phyloP scores from a whole-genome alignment of 2,113 vertebrate genomes.

The Tylochromis polylepis region DNA sequence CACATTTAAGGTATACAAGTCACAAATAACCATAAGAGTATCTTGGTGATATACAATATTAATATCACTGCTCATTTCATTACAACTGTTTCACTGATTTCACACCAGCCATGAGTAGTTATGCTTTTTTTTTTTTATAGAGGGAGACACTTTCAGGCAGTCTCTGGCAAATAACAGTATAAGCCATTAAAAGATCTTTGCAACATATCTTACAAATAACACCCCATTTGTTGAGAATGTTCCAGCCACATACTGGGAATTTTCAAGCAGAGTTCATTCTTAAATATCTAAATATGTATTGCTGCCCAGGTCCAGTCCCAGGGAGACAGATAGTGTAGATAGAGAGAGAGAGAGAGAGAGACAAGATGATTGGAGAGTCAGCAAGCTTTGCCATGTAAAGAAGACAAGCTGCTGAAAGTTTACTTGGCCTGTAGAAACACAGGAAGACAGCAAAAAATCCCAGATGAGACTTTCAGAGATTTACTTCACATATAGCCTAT shows the following conservation, averaged over 20 bases:
- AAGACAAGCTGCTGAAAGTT: slow-evolving; percentile 53
- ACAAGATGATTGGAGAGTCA: slow-evolving; percentile 63
- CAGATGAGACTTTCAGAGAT: background rate
- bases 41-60: slow-evolving; percentile 39
- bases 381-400: slow-evolving; percentile 23
- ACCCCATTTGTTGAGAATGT: slow-evolving; percentile 12
- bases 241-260: slow-evolving; percentile 26
- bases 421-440: slow-evolving; percentile 61
- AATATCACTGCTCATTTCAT: slow-evolving; percentile 38
- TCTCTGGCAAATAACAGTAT: slow-evolving; percentile 65
- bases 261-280: slow-evolving; percentile 49
- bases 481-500: background rate
- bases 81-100: slow-evolving; percentile 46
- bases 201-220: slow-evolving; percentile 52
- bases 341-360: slow-evolving; percentile 58
- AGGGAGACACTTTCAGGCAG: slow-evolving; percentile 52
- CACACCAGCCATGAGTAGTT: slow-evolving; percentile 34
- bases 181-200: slow-evolving; percentile 49
- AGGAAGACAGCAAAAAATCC: background rate
- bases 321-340: slow-evolving; percentile 51
- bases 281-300: slow-evolving; percentile 65
- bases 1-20: slow-evolving; percentile 49
- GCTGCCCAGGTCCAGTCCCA: slow-evolving; percentile 61
- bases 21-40: slow-evolving; percentile 52
- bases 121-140: background rate